Evolutionary conservation across 2,888 invertebrate species (phyloP), one percentile per base, ranked within the genome.

Genomic region (Neoaliturus tenellus): DNA sequence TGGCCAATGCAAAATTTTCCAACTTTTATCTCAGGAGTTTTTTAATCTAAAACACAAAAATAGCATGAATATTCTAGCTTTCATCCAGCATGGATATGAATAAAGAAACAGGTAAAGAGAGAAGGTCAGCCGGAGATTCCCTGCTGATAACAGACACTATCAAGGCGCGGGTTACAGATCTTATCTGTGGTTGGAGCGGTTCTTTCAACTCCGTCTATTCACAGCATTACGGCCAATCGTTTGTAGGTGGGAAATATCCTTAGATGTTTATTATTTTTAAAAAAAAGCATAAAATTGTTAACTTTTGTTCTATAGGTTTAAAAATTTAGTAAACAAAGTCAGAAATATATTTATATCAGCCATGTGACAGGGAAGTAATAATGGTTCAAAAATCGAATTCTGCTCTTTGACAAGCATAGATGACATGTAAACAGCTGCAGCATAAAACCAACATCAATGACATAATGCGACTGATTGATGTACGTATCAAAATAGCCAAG

Each of bases 1-100:
- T n/a, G n/a, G n/a, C n/a, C n/a, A n/a, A n/a, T n/a, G 17, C 10
- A 35, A 35, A 6, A 35, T 35, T 35, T 44, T 17, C 17, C 23
- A 55, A 1, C 4, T 62, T 28, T 28, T 31, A 28, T 4, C 28
- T 31, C 62, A 62, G 31, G 14, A 14, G 28, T 62, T 62, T 31
- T 31, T 28, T 62, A 62, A 55, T 62, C 31, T 31, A 62, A 62
- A 62, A 62, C 62, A 62, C 62, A 62, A 62, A 62, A 28, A 62
- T 62, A 28, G n/a, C 62, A 62, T 28, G 62, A 62, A 62, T 62
- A 62, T 62, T 51, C 12, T 3, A 62, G 62, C 62, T 62, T 25
- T 62, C 55, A 55, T 62, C 62, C 28, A 28, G 25, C 31, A 55
- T 20, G 55, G 25, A 62, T 28, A 62, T 62, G 62, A 62, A 62